Evolutionary conservation across 1,140 invertebrate genomes (phyloP).

Genomic region (Phymastichus coffea): DNA sequence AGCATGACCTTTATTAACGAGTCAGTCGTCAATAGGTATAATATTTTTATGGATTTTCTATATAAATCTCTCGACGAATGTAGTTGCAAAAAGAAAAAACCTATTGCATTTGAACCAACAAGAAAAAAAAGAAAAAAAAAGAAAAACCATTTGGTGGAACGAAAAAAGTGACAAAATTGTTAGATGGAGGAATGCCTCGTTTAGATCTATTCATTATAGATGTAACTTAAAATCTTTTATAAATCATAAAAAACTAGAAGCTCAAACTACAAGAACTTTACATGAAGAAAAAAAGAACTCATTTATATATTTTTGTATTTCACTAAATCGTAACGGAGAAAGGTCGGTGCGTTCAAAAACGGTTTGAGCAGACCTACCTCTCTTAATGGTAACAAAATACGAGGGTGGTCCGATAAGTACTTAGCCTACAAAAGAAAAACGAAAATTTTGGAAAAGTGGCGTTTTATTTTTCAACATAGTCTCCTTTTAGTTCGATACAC

Average conservation of each 20-base stretch:
- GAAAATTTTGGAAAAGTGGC: no score
- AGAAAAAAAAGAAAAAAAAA: not conserved
- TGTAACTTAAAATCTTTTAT: not conserved
- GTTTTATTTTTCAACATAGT: no score
- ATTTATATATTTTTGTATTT: not conserved
- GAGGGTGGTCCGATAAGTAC: no score
- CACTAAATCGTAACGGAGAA: not conserved
- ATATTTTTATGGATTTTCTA: no score
- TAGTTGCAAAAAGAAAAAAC: no score
- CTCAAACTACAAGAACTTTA: not conserved
- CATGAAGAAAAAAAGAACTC: not conserved
- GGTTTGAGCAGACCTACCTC: not conserved
- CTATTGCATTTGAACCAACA: no score
- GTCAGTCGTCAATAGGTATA: no score
- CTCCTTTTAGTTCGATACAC: no score
- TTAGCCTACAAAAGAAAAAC: no score
- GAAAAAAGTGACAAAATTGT: not conserved
- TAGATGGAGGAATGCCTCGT: not conserved
- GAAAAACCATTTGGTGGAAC: not conserved
- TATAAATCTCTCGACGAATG: no score
- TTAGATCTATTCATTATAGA: not conserved
- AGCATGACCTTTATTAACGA: no score
- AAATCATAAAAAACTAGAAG: not conserved
- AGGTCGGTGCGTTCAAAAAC: not conserved
- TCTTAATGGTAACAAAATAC: not conserved